A percentile compares a stretch with the other conserved stretches of the same genome.
phyloP scores from a whole-genome alignment of 1,140 invertebrate genomes.

The Hylyphantes graminicola region DNA sequence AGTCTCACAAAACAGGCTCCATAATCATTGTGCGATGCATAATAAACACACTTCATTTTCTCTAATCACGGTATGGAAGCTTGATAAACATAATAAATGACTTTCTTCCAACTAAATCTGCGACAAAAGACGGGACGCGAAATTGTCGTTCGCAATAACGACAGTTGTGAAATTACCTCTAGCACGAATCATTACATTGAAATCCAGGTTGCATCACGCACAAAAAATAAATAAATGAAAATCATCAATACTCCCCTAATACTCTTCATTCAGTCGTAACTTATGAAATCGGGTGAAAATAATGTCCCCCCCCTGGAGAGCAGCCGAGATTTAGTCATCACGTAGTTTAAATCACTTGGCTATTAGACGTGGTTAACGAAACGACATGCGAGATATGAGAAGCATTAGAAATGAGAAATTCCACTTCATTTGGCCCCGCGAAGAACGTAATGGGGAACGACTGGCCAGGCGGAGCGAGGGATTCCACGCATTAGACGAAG shows the following conservation, averaged over 20 bases:
- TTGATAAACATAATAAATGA: no score
- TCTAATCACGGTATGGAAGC: no score
- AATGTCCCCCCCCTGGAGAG: slow-evolving; percentile 4
- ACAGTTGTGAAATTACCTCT: background rate
- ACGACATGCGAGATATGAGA: slow-evolving; percentile 44
- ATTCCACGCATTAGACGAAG: no score
- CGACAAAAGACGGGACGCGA: no score
- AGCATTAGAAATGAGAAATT: slow-evolving; percentile 56
- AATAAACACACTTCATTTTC: no score
- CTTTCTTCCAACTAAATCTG: no score
- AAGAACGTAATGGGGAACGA: slow-evolving; percentile 45
- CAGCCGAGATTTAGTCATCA: slow-evolving; percentile 31
- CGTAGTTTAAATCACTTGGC: slow-evolving; percentile 51
- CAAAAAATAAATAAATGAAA: background rate
- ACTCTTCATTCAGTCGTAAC: slow-evolving; percentile 20
- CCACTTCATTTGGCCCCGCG: slow-evolving; percentile 41
- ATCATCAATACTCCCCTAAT: slow-evolving; percentile 38
- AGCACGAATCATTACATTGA: background rate
- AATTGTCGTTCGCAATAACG: background rate
- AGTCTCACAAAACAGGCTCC: no score
- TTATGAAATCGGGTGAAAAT: slow-evolving; percentile 25
- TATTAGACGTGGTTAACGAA: slow-evolving; percentile 53
- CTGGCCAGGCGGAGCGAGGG: background rate
- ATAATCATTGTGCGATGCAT: no score
- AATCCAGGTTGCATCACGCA: background rate